phyloP scores from a whole-genome alignment of 2,797 vertebrate genomes.

The Fistularia tabacaria region DNA sequence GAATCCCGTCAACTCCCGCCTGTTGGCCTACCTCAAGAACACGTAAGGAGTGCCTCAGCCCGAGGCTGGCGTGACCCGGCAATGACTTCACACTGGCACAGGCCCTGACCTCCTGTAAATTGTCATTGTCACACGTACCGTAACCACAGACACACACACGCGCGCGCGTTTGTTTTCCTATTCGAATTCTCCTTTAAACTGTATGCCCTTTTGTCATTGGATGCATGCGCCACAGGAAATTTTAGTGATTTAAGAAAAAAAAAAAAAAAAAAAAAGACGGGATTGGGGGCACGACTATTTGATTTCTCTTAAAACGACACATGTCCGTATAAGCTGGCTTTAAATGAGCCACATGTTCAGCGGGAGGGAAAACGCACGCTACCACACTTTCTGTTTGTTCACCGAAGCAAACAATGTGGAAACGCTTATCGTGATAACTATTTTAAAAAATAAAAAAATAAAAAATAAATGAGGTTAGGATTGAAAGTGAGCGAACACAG shows the following conservation, averaged over 20 bases:
- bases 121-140: too few species aligned
- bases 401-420: too few species aligned
- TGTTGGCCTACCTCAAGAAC: conserved; percentile 38
- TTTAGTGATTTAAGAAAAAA: conserved; percentile 5
- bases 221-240: conserved; percentile 36
- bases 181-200: conserved; percentile 4
- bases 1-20: conserved; percentile 3
- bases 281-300: too few species aligned
- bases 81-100: conserved; percentile 36
- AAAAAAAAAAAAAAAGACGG: neutral
- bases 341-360: too few species aligned
- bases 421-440: too few species aligned
- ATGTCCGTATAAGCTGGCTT: too few species aligned
- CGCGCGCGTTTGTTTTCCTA: too few species aligned
- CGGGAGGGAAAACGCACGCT: too few species aligned
- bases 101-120: conserved; percentile 19
- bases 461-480: neutral
- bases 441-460: too few species aligned
- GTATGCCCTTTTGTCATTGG: conserved; percentile 19
- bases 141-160: too few species aligned
- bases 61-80: conserved; percentile 7
- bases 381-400: too few species aligned
- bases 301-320: too few species aligned
- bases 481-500: neutral
- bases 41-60: conserved; percentile 23